Base-by-base conservation (phyloP, 2,797 vertebrate species). In the Micrastur ruficollis region DNA sequence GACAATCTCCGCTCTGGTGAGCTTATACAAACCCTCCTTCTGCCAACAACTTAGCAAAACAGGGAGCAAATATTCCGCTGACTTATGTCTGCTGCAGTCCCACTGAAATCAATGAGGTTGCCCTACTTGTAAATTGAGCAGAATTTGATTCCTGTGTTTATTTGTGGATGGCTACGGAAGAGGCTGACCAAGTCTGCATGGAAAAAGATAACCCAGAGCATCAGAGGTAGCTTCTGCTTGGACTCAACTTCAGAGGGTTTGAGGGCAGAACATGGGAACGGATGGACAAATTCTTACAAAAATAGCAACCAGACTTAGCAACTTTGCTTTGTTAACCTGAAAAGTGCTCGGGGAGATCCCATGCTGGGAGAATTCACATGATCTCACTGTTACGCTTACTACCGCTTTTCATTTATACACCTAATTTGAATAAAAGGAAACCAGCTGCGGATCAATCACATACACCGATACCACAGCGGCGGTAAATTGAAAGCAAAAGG, bases 11-110 rank as follows among this genome's bases (percentile, higher is more conserved):
- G 67, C 89, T 72, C 75, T 80, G 62, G 86, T 83, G 86, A 95
- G 86, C 81, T 96, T 88, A 79, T 29, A 94, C 66, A 95, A 93
- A 96, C 21, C 74, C 2, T 6, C 86, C 68, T 92, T 93, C 84
- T 93, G 89, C 93, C 96, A 97, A 95, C 93, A 96, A 83, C 81
- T 87, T 91, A 93, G 90, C 84, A 96, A 95, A 97, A 96, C 95
- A 97, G 0, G 1, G 81, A 90, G 75, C 79, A 93, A 65, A 83
- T 86, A 94, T 97, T 96, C 92, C 4, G 89, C 96, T 97, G 97
- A 95, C 92, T 95, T 93, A n/a, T 78, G 94, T 95, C 96, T 96
- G 91, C 75, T 87, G 56, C 58, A 89, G 93, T 70, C 81, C 86
- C 75, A 40, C 42, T 75, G 38, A 95, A 93, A 90, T 93, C 91